Base-by-base conservation (phyloP, 37 sponge, comb jelly and placozoan species). In the Geodia barretti region DNA sequence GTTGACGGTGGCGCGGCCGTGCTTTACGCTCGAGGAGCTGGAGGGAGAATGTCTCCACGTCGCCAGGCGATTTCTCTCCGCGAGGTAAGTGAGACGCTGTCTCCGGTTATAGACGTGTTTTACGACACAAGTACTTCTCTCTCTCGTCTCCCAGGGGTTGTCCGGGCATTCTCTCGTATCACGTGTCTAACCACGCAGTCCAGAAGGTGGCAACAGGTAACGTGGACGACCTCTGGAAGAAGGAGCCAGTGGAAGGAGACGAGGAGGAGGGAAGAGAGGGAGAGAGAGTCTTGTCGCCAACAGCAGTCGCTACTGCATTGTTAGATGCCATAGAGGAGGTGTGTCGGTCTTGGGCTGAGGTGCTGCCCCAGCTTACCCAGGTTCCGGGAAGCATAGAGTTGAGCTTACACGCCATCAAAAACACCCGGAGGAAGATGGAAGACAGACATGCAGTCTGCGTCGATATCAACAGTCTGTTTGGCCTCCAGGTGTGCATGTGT, bases 351-450 rank as follows among this genome's bases (percentile, higher is more conserved):
- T 94, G 95, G 95, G 64, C 9, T 25, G 63, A 35, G 60, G 37
- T 61, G 11, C 42, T 82, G 14, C 89, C 89, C 34, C 62, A 42
- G 19, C 80, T 89, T 23, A 84, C 67, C 1, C 62, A 62, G 0
- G 76, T 85, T 0, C 39, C 25, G 38, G 65, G 68, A n/a, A 88
- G 63, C 30, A 30, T 62, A 0, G 88, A 80, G 21, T 20, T 88
- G 31, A 83, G 84, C 41, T 26, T 88, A 32, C 74, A 39, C 62
- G 87, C 89, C 21, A 70, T 90, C 32, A 91, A 88, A 75, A 97
- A 97, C 64, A 83, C 79, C n/a, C 81, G 99, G 1, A 85, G 95
- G 69, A 96, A 94, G 74, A 98, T 98, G 99, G 99, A 98, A 83
- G 99, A 98, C 83, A 77, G 93, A 64, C 91, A 98, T 79, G 78